Percentiles rank a stretch among this genome's conserved stretches.
Conservation (phyloP, 1,140 invertebrate species). For the Drusus annulatus region DNA sequence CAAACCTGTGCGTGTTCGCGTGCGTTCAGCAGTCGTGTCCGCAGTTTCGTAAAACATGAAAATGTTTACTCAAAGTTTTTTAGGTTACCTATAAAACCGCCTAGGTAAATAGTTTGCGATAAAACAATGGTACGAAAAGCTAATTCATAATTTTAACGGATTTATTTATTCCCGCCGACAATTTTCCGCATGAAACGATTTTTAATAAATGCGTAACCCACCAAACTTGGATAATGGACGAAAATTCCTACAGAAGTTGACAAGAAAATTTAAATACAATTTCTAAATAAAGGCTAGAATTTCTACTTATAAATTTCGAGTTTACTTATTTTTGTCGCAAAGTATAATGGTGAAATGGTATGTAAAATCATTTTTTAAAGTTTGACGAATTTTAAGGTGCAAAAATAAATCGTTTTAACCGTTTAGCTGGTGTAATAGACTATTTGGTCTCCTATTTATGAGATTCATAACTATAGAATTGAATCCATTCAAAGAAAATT, state of each 20-base stretch:
- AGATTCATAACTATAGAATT: no score
- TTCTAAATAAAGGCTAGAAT: neutral
- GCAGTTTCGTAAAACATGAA: conserved; percentile 18
- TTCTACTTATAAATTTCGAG: no score
- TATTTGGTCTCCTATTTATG: no score
- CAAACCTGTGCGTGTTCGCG: conserved; percentile 11
- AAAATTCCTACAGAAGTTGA: neutral
- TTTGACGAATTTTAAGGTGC: no score
- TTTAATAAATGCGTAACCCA: neutral
- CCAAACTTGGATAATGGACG: neutral
- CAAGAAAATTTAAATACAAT: neutral
- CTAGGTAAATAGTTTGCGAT: conserved; percentile 12
- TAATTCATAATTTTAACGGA: neutral
- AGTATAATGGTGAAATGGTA: no score
- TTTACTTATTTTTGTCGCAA: no score
- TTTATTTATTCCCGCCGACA: neutral
- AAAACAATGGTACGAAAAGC: conserved; percentile 2
- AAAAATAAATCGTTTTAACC: no score
- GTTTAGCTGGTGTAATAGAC: no score
- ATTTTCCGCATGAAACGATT: conserved; percentile 7
- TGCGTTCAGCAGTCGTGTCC: conserved; percentile 7
- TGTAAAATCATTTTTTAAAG: no score
- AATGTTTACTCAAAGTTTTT: conserved; percentile 24
- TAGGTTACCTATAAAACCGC: neutral
- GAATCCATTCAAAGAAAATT: no score